Evolutionary conservation across 2,888 invertebrate genomes (phyloP), one percentile per base, ranked within the genome.

Genomic region (Anoplius nigerrimus): DNA sequence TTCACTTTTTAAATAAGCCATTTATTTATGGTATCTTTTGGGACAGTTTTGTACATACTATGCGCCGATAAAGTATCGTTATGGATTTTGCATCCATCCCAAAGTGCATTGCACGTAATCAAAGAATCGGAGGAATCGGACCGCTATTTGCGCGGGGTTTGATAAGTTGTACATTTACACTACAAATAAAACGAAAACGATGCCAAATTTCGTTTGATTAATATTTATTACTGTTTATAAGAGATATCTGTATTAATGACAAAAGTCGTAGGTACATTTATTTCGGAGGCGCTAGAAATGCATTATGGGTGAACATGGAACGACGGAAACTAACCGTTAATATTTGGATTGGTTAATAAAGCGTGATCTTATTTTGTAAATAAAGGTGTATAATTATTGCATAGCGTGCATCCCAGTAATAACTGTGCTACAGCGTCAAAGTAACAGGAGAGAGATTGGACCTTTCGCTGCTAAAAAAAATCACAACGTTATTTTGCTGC

Each of bases 241-340:
- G 54, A 46, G 2, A 27, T 11, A 60, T 59, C 15, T 13, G 51
- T 52, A 61, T 54, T 62, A 34, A 34, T 34, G 11, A 13, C 1
- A 34, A 34, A 34, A 34, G 34, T 11, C 34, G 54, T 45, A 34
- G 34, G 34, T 34, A 34, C 34, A 1, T 34, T 34, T 6, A 34
- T 34, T 34, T 34, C 34, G 48, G 24, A 21, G 54, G 8, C 57
- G 57, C 53, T 48, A 65, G 75, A 75, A 76, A 78, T 82, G 84
- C 81, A 85, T 83, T 80, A 76, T 82, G 82, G 83, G 82, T 84
- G 72, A 69, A 84, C 66, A 78, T 67, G 84, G 78, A 84, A 84
- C 81, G 79, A 71, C 66, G 80, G 82, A 81, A 85, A 76, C 72
- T 77, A 78, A 83, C 82, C 81, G 72, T 74, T 81, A 75, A 78